Evolutionary conservation across 64 coral and sea anemone genomes (phyloP), one percentile per base, ranked within the genome.

Genomic region (Montipora efflorescens): DNA sequence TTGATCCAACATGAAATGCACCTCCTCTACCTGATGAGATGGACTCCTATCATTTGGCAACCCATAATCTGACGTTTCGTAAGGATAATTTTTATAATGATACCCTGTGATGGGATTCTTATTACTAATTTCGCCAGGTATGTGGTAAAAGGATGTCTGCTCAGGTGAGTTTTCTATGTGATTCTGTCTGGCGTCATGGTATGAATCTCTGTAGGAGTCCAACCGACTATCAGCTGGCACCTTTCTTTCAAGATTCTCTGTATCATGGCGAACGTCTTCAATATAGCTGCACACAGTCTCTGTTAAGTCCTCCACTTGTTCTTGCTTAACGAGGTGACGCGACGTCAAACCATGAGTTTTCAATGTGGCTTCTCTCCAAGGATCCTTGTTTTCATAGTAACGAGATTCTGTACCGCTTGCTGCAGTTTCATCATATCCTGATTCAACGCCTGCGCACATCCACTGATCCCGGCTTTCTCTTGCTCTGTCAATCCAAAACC

Each of bases 401-500:
- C 12, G 8, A 43, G 23, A 45, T 28, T 23, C 25, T 76, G 22
- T 23, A 72, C 18, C 68, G 18, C 21, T 76, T 76, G 74, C 10
- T 9, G 9, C 3, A 12, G 22, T 7, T 13, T 76, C 25, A 76
- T 76, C 74, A 46, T 9, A 46, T 46, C 46, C 43, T 45, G 23
- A 76, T 76, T 36, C 28, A 36, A 36, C 28, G 28, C 28, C 28
- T 36, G 28, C 28, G 28, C 28, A 1, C 1, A 36, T 36, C 28
- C 28, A 36, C 28, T 76, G 23, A 76, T 76, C 25, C 2, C 11
- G 19, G 28, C 80, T 43, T 8, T 47, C 23, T 18, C 36, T 59
- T 46, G 2, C 43, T 46, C 11, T 67, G 25, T 83, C 80, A 67
- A 47, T 67, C 80, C 80, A 83, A 47, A 83, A 83, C 23, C 57